These are phyloP conservation scores for Pelosia muscerda DNA, from an alignment of 2,888 invertebrate species.

Conservation along the genomic window DNA sequence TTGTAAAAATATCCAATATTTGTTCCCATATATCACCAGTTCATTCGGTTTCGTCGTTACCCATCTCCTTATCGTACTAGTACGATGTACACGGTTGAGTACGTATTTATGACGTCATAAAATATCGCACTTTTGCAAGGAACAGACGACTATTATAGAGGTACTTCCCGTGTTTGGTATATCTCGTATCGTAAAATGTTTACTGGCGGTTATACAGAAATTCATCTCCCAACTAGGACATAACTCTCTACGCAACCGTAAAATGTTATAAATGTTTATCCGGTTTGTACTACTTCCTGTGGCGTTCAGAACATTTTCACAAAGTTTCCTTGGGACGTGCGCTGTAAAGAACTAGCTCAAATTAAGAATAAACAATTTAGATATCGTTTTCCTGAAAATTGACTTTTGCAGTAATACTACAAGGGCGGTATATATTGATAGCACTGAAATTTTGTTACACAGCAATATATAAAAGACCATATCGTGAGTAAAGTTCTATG, in stretches of 20 bases:
- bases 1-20: too few species aligned
- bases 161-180: constrained; percentile 20
- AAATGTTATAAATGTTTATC: constrained; percentile 20
- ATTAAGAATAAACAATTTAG: constrained; percentile 26
- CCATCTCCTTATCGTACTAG: constrained; percentile 7
- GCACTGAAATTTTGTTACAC: too few species aligned
- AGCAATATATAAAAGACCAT: too few species aligned
- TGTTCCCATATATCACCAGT: background rate
- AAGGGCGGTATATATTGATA: too few species aligned
- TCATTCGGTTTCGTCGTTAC: constrained; percentile 3
- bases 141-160: constrained; percentile 21
- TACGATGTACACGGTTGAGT: constrained; percentile 11
- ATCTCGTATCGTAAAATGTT: constrained; percentile 35
- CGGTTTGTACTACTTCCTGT: constrained; percentile 15
- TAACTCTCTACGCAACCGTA: constrained; percentile 11
- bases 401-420: too few species aligned
- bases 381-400: too few species aligned
- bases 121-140: constrained; percentile 17
- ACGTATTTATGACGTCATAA: constrained; percentile 38
- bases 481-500: too few species aligned
- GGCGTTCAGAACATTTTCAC: constrained; percentile 28
- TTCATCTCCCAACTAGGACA: constrained; percentile 26
- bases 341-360: constrained; percentile 39
- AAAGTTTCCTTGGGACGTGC: constrained; percentile 40
- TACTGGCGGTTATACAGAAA: constrained; percentile 29